Conservation (phyloP, 2,888 invertebrate species). For the Noctua janthina region DNA sequence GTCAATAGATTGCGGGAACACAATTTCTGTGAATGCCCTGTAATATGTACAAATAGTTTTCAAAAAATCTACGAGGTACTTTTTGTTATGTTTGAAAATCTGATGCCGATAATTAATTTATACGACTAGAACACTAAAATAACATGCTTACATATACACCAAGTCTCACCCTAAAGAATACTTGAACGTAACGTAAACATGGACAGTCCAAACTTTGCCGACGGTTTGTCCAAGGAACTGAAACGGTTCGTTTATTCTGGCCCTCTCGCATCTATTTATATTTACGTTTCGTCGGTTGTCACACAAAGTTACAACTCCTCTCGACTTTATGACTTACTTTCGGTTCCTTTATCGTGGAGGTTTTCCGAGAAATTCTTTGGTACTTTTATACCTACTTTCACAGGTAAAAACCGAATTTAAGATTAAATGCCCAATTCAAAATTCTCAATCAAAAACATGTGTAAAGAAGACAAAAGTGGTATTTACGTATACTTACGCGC, state of each 20-base stretch:
- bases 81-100: not conserved
- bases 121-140: too few species aligned
- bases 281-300: conserved; percentile 32
- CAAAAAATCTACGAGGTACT: not conserved
- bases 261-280: conserved; percentile 45
- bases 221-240: conserved; percentile 22
- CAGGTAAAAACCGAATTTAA: conserved; percentile 6
- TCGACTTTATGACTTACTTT: conserved; percentile 43
- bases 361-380: conserved; percentile 6
- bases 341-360: conserved; percentile 11
- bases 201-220: conserved; percentile 8
- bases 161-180: not conserved
- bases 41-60: not conserved
- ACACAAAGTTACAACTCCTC: conserved; percentile 37
- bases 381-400: not conserved
- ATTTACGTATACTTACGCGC: not conserved
- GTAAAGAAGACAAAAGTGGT: not conserved
- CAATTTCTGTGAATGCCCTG: not conserved
- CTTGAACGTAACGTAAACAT: conserved; percentile 2
- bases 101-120: not conserved
- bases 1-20: not conserved
- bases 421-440: not conserved
- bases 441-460: not conserved
- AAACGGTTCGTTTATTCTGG: conserved; percentile 55
- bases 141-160: not conserved